These are phyloP conservation scores for Rhimphoctona megacephalus DNA, from an alignment of 2,888 invertebrate genomes.

Conservation along the genomic window DNA sequence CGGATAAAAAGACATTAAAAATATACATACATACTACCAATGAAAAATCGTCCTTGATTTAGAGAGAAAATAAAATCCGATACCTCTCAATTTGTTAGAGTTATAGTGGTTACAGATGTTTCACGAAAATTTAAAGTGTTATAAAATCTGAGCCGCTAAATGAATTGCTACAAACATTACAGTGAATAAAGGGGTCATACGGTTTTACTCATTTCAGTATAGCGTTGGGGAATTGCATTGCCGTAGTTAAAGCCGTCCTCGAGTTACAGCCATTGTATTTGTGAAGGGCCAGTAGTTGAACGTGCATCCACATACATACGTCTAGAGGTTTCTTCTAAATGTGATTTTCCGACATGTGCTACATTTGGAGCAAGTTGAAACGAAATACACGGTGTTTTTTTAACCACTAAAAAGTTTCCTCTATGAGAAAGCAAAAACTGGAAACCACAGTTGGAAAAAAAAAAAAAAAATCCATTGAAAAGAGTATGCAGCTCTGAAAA, in stretches of 20 bases:
- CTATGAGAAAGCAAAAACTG: not conserved
- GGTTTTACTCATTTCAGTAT: slow-evolving; percentile 3
- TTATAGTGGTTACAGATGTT: not conserved
- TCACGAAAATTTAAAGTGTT: slow-evolving; percentile 22
- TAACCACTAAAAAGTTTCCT: not conserved
- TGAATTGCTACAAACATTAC: slow-evolving; percentile 23
- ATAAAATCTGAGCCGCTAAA: slow-evolving; percentile 23
- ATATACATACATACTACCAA: not conserved
- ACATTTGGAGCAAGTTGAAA: slow-evolving; percentile 15
- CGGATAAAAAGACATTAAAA: not conserved
- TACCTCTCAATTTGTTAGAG: not conserved
- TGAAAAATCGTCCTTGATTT: not conserved
- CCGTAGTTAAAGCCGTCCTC: slow-evolving; percentile 21
- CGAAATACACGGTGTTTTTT: slow-evolving; percentile 5
- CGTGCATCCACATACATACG: not conserved
- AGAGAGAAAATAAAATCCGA: not conserved
- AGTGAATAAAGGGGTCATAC: slow-evolving; percentile 15
- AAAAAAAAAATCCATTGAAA: not conserved
- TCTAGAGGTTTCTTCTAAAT: slow-evolving; percentile 6
- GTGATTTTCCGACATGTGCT: slow-evolving; percentile 15
- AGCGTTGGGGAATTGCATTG: slow-evolving; percentile 4
- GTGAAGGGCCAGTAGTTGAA: slow-evolving; percentile 1
- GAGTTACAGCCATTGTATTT: slow-evolving; percentile 33
- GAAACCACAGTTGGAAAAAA: not conserved
- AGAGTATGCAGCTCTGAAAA: not conserved